Conservation (phyloP, 2,113 vertebrate genomes). For the Caretta caretta region DNA sequence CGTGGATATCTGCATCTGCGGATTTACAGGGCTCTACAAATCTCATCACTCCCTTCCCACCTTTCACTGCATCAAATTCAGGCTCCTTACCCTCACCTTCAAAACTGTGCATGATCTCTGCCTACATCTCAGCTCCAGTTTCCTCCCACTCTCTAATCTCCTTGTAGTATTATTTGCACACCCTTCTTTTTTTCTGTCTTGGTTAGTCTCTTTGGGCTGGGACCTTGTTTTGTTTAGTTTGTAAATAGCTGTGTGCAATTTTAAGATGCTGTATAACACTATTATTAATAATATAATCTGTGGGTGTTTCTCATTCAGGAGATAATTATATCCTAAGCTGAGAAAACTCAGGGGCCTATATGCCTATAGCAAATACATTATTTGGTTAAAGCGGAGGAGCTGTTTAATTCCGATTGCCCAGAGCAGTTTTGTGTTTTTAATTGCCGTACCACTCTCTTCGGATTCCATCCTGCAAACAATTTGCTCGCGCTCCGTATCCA, state of each 20-base stretch:
- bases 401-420: background rate
- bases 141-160: constrained; percentile 52
- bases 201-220: background rate
- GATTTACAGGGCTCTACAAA: background rate
- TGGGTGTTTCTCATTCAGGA: background rate
- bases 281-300: background rate
- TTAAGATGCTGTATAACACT: background rate
- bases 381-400: background rate
- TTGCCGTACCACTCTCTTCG: background rate
- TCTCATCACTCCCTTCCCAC: background rate
- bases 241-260: background rate
- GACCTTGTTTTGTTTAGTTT: background rate
- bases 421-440: background rate
- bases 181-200: background rate
- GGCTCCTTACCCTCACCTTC: constrained; percentile 1
- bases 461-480: background rate
- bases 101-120: constrained; percentile 33
- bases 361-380: background rate
- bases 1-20: no score
- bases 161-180: constrained; percentile 10
- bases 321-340: background rate
- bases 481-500: background rate
- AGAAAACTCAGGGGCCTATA: fast-evolving
- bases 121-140: constrained; percentile 38
- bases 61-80: background rate